Conservation (phyloP, 2,113 vertebrate species). For the Epinephelus moara region DNA sequence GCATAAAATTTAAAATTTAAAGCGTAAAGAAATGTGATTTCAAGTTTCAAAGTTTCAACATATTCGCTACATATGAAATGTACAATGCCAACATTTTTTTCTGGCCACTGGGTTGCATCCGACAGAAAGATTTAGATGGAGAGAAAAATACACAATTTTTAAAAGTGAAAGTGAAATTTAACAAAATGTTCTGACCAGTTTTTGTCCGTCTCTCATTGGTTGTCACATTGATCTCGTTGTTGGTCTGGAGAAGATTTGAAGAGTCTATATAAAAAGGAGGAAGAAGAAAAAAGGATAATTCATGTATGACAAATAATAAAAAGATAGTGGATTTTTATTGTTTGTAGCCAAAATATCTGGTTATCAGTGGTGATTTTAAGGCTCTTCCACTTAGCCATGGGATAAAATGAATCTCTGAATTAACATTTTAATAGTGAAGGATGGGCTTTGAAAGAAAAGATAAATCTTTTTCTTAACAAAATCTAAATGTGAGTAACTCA, state of each 20-base stretch:
- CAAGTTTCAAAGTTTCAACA: too few relatives aligned
- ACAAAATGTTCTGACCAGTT: slow-evolving; percentile 26
- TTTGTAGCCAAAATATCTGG: background rate
- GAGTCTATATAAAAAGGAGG: slow-evolving; percentile 25
- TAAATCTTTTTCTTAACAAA: background rate
- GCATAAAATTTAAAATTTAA: too few relatives aligned
- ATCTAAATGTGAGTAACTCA: background rate
- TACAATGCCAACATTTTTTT: too few relatives aligned
- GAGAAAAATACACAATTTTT: too few relatives aligned
- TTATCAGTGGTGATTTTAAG: background rate
- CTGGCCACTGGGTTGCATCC: too few relatives aligned
- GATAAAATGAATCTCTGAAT: background rate
- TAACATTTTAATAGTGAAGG: background rate
- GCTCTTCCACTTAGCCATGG: background rate
- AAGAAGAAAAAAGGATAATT: background rate
- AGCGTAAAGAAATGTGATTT: too few relatives aligned
- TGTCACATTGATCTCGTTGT: slow-evolving; percentile 11
- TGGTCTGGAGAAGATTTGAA: background rate
- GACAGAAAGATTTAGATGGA: background rate
- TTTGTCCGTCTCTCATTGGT: background rate
- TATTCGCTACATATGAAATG: too few relatives aligned
- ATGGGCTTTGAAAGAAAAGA: background rate
- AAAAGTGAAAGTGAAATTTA: background rate
- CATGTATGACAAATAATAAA: background rate
- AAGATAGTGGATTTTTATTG: background rate